Conservation (phyloP, 2,888 invertebrate species). For the Drosophila testacea region DNA sequence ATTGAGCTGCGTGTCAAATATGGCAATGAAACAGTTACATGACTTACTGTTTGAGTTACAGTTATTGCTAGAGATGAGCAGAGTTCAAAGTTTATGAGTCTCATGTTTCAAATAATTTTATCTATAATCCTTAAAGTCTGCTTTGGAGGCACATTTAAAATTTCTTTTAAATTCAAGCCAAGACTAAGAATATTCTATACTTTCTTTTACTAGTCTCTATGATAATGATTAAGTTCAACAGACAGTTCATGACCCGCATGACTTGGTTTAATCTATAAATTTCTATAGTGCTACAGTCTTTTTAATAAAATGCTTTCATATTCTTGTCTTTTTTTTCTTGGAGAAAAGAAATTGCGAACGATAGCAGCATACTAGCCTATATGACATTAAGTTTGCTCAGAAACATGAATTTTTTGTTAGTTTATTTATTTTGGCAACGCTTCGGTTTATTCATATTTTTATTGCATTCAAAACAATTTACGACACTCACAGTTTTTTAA, state of each 20-base stretch:
- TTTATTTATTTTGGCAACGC: neutral
- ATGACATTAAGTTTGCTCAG: too few species aligned
- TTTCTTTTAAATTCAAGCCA: neutral
- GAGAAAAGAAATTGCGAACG: too few species aligned
- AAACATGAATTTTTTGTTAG: neutral
- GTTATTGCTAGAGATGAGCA: neutral
- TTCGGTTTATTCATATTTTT: constrained; percentile 3
- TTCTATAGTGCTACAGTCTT: neutral
- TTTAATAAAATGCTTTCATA: neutral
- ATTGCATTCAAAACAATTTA: neutral
- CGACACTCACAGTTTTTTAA: neutral
- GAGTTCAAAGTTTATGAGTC: too few species aligned
- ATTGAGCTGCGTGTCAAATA: constrained; percentile 36
- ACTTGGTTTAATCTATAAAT: neutral
- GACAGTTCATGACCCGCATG: neutral
- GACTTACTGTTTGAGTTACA: constrained; percentile 21
- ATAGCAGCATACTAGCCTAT: neutral
- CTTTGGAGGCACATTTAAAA: too few species aligned
- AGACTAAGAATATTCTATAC: too few species aligned
- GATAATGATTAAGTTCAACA: neutral
- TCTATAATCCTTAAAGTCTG: neutral
- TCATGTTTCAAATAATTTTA: neutral
- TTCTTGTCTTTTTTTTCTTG: neutral
- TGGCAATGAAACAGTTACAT: constrained; percentile 9
- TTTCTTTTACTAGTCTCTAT: too few species aligned